phyloP scores from a whole-genome alignment of 2,797 vertebrate genomes.

The Oreortyx pictus region DNA sequence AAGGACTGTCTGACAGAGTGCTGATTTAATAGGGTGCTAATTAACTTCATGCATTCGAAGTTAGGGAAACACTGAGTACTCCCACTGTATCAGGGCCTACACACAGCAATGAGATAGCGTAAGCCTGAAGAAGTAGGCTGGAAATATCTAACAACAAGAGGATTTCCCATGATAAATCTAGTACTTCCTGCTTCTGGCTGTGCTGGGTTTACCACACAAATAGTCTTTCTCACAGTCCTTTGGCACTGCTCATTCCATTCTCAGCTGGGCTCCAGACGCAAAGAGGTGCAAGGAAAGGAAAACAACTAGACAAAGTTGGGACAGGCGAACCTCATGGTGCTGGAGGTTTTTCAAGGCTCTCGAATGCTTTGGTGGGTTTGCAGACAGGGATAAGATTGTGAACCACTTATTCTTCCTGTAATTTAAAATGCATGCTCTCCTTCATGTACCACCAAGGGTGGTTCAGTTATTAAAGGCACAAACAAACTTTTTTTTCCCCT shows the following conservation, averaged over 20 bases:
- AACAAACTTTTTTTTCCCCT: not conserved
- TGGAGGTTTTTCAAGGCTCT: slow-evolving; percentile 70
- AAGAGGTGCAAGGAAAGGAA: slow-evolving; percentile 61
- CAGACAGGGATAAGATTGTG: slow-evolving; percentile 58
- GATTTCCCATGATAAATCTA: slow-evolving; percentile 74
- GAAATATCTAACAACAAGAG: slow-evolving; percentile 72
- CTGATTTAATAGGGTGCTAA: slow-evolving; percentile 50
- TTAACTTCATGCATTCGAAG: slow-evolving; percentile 51
- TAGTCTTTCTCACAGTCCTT: slow-evolving; percentile 68
- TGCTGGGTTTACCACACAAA: slow-evolving; percentile 73
- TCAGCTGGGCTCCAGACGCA: slow-evolving; percentile 75
- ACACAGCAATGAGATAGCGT: slow-evolving; percentile 19
- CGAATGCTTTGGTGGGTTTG: slow-evolving; percentile 61
- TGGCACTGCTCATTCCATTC: slow-evolving; percentile 56
- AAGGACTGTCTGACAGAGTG: slow-evolving; percentile 24
- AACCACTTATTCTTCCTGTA: slow-evolving; percentile 33
- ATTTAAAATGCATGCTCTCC: slow-evolving; percentile 66
- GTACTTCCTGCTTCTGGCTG: slow-evolving; percentile 74
- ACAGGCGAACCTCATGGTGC: slow-evolving; percentile 53
- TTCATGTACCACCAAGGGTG: slow-evolving; percentile 51
- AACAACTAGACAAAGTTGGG: slow-evolving; percentile 64
- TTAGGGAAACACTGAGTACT: slow-evolving; percentile 28
- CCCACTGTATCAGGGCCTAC: slow-evolving; percentile 13
- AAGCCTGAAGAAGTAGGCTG: slow-evolving; percentile 55
- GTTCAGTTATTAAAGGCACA: slow-evolving; percentile 58